These are phyloP conservation scores for Solenopsis invicta DNA, from an alignment of 1,140 invertebrate genomes.

Conservation along the genomic window DNA sequence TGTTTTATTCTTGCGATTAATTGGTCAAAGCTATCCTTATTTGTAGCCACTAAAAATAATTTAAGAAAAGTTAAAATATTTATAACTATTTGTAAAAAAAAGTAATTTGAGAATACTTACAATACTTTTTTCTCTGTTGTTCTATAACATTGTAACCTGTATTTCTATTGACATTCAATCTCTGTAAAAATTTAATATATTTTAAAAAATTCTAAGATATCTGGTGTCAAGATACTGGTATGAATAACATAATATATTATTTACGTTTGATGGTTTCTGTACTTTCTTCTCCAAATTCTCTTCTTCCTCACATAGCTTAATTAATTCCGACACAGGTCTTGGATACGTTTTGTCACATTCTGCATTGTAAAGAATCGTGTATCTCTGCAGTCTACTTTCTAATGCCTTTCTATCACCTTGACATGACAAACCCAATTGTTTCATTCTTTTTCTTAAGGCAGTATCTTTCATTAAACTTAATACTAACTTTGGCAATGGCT, in stretches of 20 bases:
- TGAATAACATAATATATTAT: conserved; percentile 20
- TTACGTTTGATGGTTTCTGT: conserved; percentile 67
- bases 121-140: conserved; percentile 84
- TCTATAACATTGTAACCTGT: conserved; percentile 84
- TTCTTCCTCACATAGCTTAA: conserved; percentile 85
- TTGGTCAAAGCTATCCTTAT: conserved; percentile 82
- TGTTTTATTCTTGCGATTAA: conserved; percentile 82
- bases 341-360: conserved; percentile 87
- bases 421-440: conserved; percentile 86
- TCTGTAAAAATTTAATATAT: conserved; percentile 73
- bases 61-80: conserved; percentile 10
- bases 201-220: not conserved
- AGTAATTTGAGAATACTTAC: conserved; percentile 79
- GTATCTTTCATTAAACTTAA: conserved; percentile 88
- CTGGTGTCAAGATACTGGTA: not conserved
- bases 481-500: conserved; percentile 88
- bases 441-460: conserved; percentile 86
- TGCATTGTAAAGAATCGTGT: conserved; percentile 86
- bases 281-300: conserved; percentile 84
- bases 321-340: conserved; percentile 83
- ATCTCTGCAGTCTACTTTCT: conserved; percentile 85
- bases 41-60: conserved; percentile 78
- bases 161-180: conserved; percentile 82
- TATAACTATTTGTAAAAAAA: conserved; percentile 8
- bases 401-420: conserved; percentile 86